Evolutionary conservation across 2,113 vertebrate genomes (phyloP).

Genomic region (Motacilla tschutschensis): DNA sequence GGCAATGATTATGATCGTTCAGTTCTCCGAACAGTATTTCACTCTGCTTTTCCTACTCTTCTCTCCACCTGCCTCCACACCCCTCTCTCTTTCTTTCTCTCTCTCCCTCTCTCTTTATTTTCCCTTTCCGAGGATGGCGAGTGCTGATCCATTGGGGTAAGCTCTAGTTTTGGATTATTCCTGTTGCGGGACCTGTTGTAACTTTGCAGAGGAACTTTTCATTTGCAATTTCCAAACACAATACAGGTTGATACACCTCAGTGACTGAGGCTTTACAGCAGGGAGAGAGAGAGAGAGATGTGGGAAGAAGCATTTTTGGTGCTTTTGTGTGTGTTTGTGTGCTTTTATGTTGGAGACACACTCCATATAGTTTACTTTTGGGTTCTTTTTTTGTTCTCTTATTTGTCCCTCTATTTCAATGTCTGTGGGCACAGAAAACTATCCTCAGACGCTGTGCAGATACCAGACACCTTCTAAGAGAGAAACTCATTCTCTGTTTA

Average conservation of each 20-base stretch:
- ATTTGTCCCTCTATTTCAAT: constrained; percentile 9
- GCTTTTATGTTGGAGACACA: constrained; percentile 26
- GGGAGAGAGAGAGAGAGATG: constrained; percentile 36
- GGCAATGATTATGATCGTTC: constrained; percentile 39
- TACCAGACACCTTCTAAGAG: neutral
- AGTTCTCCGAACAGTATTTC: constrained; percentile 63
- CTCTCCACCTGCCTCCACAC: constrained; percentile 60
- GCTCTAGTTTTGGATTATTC: constrained; percentile 58
- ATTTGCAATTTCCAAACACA: constrained; percentile 27
- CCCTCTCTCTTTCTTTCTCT: constrained; percentile 44
- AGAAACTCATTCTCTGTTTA: neutral
- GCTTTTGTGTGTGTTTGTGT: neutral
- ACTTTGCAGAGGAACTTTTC: constrained; percentile 36
- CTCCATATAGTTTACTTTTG: constrained; percentile 27
- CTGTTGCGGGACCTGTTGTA: constrained; percentile 46
- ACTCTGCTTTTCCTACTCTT: constrained; percentile 71
- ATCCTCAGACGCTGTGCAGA: neutral
- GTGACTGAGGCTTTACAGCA: constrained; percentile 1
- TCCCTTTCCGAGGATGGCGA: constrained; percentile 58
- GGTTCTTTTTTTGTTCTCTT: constrained; percentile 2
- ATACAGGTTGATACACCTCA: neutral
- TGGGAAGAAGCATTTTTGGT: constrained; percentile 61
- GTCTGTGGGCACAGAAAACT: constrained; percentile 25
- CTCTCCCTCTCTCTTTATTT: constrained; percentile 20
- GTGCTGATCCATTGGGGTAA: constrained; percentile 62